A percentile compares a stretch with the other conserved stretches of the same genome.
Evolutionary conservation across 2,797 vertebrate genomes (phyloP).

Genomic region (Helicolenus hilgendorfi): DNA sequence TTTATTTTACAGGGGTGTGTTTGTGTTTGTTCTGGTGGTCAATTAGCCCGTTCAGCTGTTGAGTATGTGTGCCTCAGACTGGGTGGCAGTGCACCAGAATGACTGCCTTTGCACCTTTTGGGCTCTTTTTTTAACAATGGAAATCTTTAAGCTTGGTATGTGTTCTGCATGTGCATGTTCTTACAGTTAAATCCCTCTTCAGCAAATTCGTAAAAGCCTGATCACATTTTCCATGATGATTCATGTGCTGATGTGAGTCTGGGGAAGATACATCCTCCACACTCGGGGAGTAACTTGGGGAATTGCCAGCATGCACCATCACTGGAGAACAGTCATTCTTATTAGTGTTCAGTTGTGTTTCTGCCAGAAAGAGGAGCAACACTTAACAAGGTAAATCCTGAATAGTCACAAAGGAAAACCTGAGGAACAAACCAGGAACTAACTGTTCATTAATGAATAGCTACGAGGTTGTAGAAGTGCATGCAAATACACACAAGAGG

Average conservation of each 20-base stretch:
- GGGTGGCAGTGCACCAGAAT: background rate
- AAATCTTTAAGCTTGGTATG: background rate
- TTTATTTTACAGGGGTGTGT: constrained; percentile 73
- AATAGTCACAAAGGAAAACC: background rate
- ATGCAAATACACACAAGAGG: background rate
- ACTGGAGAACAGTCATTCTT: constrained; percentile 6
- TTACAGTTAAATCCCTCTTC: background rate
- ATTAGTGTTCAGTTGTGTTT: background rate
- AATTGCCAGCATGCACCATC: constrained; percentile 37
- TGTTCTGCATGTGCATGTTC: background rate
- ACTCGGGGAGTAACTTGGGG: constrained; percentile 17
- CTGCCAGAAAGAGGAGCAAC: background rate
- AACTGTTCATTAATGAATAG: background rate
- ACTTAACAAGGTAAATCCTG: background rate
- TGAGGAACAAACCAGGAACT: background rate
- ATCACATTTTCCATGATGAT: constrained; percentile 69
- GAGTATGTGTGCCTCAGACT: constrained; percentile 9
- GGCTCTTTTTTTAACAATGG: background rate
- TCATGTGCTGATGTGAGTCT: constrained; percentile 42
- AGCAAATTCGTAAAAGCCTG: constrained; percentile 3
- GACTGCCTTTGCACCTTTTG: background rate
- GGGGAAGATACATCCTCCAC: constrained; percentile 31
- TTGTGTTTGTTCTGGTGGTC: constrained; percentile 61
- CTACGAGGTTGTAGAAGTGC: background rate
- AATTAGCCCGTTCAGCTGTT: constrained; percentile 45